Evolutionary conservation across 2,797 vertebrate genomes (phyloP), one percentile per base, ranked within the genome.

Genomic region (Galaxias olidus): DNA sequence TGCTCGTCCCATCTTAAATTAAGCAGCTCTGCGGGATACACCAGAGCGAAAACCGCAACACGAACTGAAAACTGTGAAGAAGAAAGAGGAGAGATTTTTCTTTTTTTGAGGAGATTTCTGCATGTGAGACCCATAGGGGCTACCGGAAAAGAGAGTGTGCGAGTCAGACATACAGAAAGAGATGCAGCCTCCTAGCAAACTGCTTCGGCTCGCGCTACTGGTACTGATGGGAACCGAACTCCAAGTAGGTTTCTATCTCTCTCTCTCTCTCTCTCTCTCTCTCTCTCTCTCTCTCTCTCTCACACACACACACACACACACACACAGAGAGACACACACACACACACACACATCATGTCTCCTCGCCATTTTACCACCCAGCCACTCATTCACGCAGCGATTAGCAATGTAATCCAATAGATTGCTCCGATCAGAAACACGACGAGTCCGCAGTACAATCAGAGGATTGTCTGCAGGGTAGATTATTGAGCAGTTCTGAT

Each of bases 181-280:
- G 78, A 88, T 87, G 85, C 84, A 87, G 71, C 70, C 79, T 30
- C 83, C 84, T 42, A 83, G 85, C 30, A 86, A 86, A 50, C 64
- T 79, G 51, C 10, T 83, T 44, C 72, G 61, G 12, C 41, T 67
- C 4, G 13, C 70, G 68, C 61, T 86, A 76, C 74, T 85, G 67
- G 66, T 87, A 68, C 76, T 87, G 59, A 48, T 85, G 0, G 77
- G 77, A 56, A 75, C 77, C 0, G 64, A 49, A 58, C 17, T 79
- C 17, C 69, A 41, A 15, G 58, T 0, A 53, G 11, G 9, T 5
- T 15, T 10, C 18, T n/a, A n/a, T n/a, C n/a, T n/a, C n/a, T n/a
- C n/a, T n/a, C n/a, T n/a, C n/a, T n/a, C n/a, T n/a, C n/a, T n/a
- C n/a, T n/a, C n/a, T n/a, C n/a, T n/a, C n/a, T n/a, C n/a, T n/a